Evolutionary conservation across 2,888 invertebrate genomes (phyloP).

Genomic region (Drosophila niveifrons): DNA sequence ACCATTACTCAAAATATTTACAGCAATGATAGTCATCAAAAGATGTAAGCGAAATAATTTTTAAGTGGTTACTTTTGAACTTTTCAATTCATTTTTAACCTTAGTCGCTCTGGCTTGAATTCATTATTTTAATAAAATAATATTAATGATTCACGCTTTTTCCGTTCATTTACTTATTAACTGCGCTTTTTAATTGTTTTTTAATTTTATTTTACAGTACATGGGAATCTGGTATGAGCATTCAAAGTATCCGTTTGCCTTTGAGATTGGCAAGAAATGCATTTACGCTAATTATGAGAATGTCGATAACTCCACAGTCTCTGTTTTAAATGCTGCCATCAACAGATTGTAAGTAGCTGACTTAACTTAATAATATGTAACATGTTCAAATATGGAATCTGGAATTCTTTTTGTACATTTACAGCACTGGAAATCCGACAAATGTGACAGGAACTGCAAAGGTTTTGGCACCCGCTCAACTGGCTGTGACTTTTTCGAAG

Average conservation of each 20-base stretch:
- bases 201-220: conserved; percentile 86
- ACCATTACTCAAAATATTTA: too few species aligned
- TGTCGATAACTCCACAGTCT: conserved; percentile 85
- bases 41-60: too few species aligned
- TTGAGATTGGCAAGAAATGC: conserved; percentile 91
- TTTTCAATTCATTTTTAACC: background rate
- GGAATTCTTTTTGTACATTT: background rate
- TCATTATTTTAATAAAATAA: too few species aligned
- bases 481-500: conserved; percentile 76
- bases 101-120: too few species aligned
- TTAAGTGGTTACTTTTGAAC: background rate
- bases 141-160: background rate
- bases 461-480: conserved; percentile 74
- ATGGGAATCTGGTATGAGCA: conserved; percentile 92
- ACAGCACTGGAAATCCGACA: conserved; percentile 69
- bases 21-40: too few species aligned
- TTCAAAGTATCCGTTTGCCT: conserved; percentile 91
- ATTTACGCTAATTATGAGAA: conserved; percentile 89
- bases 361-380: background rate
- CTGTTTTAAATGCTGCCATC: conserved; percentile 86
- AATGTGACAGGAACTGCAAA: conserved; percentile 78
- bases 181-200: background rate
- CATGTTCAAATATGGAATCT: too few species aligned
- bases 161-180: background rate
- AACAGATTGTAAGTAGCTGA: conserved; percentile 73